A percentile compares a stretch with the other conserved stretches of the same genome.
phyloP scores from a whole-genome alignment of 2,888 invertebrate species.

The Drosophila diplacantha region DNA sequence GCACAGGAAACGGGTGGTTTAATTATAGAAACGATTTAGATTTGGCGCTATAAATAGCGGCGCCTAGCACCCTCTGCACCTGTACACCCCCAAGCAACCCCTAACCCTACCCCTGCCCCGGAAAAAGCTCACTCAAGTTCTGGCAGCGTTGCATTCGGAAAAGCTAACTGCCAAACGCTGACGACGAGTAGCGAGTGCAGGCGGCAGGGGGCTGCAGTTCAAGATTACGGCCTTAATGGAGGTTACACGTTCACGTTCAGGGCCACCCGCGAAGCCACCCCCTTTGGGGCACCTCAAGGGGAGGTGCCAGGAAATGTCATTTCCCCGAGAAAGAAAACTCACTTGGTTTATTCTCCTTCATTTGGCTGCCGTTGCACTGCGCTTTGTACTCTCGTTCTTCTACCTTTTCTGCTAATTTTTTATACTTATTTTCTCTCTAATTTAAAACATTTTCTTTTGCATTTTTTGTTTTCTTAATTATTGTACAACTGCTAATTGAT shows the following conservation, averaged over 20 bases:
- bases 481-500: slow-evolving; percentile 29
- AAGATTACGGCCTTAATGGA: slow-evolving; percentile 76
- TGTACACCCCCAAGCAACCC: neutral
- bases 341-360: slow-evolving; percentile 27
- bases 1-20: slow-evolving; percentile 5
- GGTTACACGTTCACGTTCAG: slow-evolving; percentile 77
- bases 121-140: slow-evolving; percentile 34
- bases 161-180: slow-evolving; percentile 30
- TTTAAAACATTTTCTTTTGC: slow-evolving; percentile 7
- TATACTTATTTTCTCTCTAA: slow-evolving; percentile 4
- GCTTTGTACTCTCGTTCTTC: slow-evolving; percentile 36
- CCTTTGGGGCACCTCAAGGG: slow-evolving; percentile 15
- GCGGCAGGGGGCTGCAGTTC: slow-evolving; percentile 53
- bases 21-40: slow-evolving; percentile 16
- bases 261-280: slow-evolving; percentile 40
- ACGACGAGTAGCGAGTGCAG: slow-evolving; percentile 42
- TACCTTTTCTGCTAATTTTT: slow-evolving; percentile 1
- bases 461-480: slow-evolving; percentile 4
- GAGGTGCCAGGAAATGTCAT: slow-evolving; percentile 4
- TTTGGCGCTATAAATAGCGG: slow-evolving; percentile 36
- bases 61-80: slow-evolving; percentile 31
- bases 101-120: slow-evolving; percentile 23
- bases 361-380: slow-evolving; percentile 27
- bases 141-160: slow-evolving; percentile 56
- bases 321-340: slow-evolving; percentile 25